Percentiles rank a stretch among this genome's conserved stretches.
phyloP scores from a whole-genome alignment of 2,113 vertebrate species.

The Herpetotheres cachinnans region DNA sequence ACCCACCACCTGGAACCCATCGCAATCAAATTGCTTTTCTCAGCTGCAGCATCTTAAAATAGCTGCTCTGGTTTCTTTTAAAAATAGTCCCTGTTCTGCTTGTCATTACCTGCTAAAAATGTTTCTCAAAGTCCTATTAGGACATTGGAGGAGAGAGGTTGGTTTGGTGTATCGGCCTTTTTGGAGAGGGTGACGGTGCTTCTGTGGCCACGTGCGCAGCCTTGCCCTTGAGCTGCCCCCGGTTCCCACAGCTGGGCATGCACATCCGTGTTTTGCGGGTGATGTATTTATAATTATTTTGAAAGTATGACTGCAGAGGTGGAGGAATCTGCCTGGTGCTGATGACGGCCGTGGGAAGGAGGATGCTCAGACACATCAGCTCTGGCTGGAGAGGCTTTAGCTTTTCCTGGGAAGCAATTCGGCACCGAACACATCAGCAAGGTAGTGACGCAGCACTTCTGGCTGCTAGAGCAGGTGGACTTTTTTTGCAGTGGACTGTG shows the following conservation, averaged over 20 bases:
- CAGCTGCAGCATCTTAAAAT: neutral
- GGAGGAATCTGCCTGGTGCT: neutral
- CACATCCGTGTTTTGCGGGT: accelerated
- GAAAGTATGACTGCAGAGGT: neutral
- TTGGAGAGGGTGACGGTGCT: neutral
- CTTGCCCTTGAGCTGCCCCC: neutral
- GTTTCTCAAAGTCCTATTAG: neutral
- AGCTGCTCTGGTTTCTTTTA: conserved; percentile 1
- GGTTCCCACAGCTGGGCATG: accelerated
- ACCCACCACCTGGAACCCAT: neutral
- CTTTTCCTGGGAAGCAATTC: neutral
- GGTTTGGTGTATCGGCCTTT: neutral
- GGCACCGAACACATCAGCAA: neutral
- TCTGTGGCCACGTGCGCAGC: neutral
- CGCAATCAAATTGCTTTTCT: neutral
- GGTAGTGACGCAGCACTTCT: neutral
- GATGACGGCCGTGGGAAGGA: neutral
- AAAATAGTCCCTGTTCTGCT: neutral
- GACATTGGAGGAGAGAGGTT: neutral
- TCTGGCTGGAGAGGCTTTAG: neutral
- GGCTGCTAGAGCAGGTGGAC: neutral
- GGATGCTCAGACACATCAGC: neutral
- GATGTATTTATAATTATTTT: neutral
- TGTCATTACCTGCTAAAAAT: conserved; percentile 8
- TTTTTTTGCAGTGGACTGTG: accelerated